Conservation (phyloP, 2,797 vertebrate genomes). For the Diceros bicornis region DNA sequence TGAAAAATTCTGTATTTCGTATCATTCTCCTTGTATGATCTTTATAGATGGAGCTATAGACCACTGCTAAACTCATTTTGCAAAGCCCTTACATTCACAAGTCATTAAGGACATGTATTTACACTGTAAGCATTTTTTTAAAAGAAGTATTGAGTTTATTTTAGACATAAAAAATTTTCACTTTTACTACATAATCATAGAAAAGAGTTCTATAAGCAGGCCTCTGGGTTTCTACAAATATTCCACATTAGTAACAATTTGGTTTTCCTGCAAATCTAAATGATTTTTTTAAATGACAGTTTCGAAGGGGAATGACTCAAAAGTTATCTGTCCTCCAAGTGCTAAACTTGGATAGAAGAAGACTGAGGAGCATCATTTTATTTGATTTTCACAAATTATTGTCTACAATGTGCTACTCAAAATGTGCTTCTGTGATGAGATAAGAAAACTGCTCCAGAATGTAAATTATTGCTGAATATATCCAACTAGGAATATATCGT, state of each 20-base stretch:
- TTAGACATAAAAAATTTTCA: neutral
- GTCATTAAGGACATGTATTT: neutral
- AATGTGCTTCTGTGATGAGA: neutral
- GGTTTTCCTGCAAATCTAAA: neutral
- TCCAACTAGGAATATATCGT: neutral
- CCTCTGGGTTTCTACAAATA: neutral
- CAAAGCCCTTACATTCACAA: neutral
- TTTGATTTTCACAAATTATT: slow-evolving; percentile 27
- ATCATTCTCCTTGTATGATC: neutral
- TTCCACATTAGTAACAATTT: neutral
- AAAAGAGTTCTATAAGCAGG: neutral
- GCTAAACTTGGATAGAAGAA: neutral
- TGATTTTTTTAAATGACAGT: neutral
- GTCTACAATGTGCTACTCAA: neutral
- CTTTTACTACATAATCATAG: neutral
- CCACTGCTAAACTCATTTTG: neutral
- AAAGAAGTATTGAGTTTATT: neutral
- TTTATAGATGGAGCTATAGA: neutral
- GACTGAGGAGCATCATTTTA: neutral
- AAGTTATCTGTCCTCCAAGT: neutral
- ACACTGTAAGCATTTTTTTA: neutral
- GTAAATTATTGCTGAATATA: neutral
- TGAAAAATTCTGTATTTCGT: neutral
- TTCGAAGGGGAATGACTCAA: neutral
- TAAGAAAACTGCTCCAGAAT: neutral